Evolutionary conservation across 2,888 invertebrate species (phyloP), one percentile per base, ranked within the genome.

Genomic region (Prosopocoilus inquinatus): DNA sequence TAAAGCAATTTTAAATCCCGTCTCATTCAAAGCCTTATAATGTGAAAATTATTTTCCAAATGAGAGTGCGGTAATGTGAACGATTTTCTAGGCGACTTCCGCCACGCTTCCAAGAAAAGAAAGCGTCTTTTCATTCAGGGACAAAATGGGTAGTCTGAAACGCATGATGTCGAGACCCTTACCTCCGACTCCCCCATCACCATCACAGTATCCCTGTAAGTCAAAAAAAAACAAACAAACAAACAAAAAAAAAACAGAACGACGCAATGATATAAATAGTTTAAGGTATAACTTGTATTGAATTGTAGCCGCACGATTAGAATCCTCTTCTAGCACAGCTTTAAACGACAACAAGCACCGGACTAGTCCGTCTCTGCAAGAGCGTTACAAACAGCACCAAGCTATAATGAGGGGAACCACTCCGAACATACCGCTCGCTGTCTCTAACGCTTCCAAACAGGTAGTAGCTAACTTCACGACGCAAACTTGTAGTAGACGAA

Each of bases 321-420:
- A 72, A 44, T 64, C 70, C 43, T 66, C 70, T 4, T 62, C 67
- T 16, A 68, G 66, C 59, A 66, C 71, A n/a, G 62, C 68, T 2
- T 56, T 59, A 34, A 64, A 68, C 4, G 66, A 68, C 48, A 59
- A 43, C 35, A 41, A 55, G 8, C 68, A 58, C 55, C 61, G 60
- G 58, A 73, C 75, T 2, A 77, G 76, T 64, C 74, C 75, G 33
- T 74, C 72, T 7, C 69, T 84, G 45, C 83, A 84, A 64, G 81
- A 83, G 65, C 75, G 84, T 41, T 84, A 84, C 64, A 78, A 81
- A 36, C 82, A 82, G 62, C 83, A 84, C 65, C 83, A 82, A 70
- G 77, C 81, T 34, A 77, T 79, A 9, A 81, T 81, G 78, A 75
- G 77, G 33, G 77, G 77, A 9, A 75, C 76, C 1, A 74, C 75